Evolutionary conservation across 2,797 vertebrate genomes (phyloP).

Genomic region (Liparis tanakae): DNA sequence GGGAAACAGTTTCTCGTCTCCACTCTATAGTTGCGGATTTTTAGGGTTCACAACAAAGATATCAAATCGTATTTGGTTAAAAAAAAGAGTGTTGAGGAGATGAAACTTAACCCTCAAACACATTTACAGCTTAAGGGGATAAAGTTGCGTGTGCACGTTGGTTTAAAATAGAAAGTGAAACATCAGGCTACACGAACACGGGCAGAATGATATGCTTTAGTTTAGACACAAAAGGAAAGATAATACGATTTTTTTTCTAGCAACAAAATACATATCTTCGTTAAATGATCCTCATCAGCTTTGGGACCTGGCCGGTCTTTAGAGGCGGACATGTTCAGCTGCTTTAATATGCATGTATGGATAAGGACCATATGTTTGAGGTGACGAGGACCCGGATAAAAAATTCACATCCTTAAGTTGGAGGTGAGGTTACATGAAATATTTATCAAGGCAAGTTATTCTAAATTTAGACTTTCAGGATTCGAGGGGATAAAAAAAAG

Average conservation of each 20-base stretch:
- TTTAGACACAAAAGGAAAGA: conserved; percentile 25
- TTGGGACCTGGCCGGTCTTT: background rate
- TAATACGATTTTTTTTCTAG: conserved; percentile 24
- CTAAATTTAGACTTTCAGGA: conserved; percentile 61
- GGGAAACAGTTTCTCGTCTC: no score
- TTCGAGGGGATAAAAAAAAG: conserved; percentile 22
- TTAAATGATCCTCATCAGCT: no score
- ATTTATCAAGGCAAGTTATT: conserved; percentile 58
- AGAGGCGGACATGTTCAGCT: conserved; percentile 44
- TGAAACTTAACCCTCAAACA: background rate
- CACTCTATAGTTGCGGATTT: no score
- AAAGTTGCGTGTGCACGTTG: background rate
- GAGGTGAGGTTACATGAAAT: conserved; percentile 68
- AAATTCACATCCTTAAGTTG: conserved; percentile 68
- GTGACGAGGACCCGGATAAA: conserved; percentile 66
- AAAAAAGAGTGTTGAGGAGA: no score
- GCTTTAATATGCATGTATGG: conserved; percentile 60
- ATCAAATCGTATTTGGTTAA: background rate
- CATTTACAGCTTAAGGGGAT: background rate
- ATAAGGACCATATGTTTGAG: conserved; percentile 69
- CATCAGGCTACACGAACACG: conserved; percentile 4
- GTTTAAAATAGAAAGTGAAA: background rate
- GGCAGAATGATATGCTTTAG: conserved; percentile 4
- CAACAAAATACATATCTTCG: no score
- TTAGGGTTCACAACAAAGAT: background rate